phyloP scores from a whole-genome alignment of 2,797 vertebrate species.

The Hybognathus amarus region DNA sequence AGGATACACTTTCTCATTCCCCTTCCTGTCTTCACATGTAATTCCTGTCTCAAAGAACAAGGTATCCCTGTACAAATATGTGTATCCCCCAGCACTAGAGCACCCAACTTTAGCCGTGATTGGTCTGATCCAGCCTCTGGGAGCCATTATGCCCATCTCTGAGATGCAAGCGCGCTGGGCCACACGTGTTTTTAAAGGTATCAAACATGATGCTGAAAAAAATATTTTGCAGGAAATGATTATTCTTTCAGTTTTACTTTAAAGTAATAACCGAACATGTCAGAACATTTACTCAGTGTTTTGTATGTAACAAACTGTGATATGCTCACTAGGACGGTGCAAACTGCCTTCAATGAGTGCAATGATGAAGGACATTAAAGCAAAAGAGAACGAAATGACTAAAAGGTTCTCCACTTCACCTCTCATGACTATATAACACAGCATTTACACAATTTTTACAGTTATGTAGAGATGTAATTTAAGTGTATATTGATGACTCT shows the following conservation, averaged over 20 bases:
- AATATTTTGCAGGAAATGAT: neutral
- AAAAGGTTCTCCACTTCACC: constrained; percentile 64
- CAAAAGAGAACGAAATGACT: constrained; percentile 70
- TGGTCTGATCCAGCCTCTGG: constrained; percentile 80
- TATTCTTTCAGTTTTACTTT: neutral
- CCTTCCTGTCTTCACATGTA: constrained; percentile 75
- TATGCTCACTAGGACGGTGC: constrained; percentile 45
- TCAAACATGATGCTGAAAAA: neutral
- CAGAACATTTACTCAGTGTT: neutral
- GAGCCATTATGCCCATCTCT: constrained; percentile 81
- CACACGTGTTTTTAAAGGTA: constrained; percentile 83
- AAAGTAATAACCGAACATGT: neutral
- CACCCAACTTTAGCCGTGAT: constrained; percentile 77
- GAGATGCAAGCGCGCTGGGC: constrained; percentile 84
- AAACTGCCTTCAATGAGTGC: constrained; percentile 70
- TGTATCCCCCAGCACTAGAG: constrained; percentile 77
- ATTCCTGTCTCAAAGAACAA: constrained; percentile 73
- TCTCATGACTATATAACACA: neutral
- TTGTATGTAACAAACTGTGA: neutral
- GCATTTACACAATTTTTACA: neutral
- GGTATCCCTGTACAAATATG: constrained; percentile 76
- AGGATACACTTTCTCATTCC: constrained; percentile 82
- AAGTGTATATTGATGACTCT: neutral
- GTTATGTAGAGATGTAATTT: neutral
- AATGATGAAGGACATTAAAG: constrained; percentile 75